Base-by-base conservation (phyloP, 2,888 invertebrate species). In the Lasioglossum lativentre region DNA sequence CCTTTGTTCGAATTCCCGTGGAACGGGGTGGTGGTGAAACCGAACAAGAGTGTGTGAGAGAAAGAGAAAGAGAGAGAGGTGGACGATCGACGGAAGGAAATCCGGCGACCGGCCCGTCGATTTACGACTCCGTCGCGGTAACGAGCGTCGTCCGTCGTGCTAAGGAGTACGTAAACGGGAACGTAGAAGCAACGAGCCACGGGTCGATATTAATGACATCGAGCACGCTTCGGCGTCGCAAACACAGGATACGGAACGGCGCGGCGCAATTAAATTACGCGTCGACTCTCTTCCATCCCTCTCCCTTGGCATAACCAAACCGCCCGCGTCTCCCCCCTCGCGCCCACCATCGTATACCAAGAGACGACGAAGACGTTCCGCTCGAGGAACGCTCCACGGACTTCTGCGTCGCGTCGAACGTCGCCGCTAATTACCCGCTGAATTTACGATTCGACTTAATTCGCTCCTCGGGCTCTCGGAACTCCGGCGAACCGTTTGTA, bases 161-260 rank as follows among this genome's bases (percentile, higher is more conserved):
- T 78, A 45, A 66, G 75, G 40, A 71, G 73, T 74, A 38, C 19
- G 75, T 74, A 86, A 84, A 74, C 71, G 63, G 71, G 52, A 74
- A 71, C 71, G 80, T 71, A 52, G 47, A 71, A 75, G 30, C 30
- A 59, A n/a, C 59, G 66, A 34, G 70, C 73, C 80, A 16, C 27
- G 38, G 85, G 74, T 86, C 86, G 86, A 86, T 86, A 75, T 77
- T 84, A 86, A 86, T 40, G 86, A 80, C 80, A 85, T 85, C 80
- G 83, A 59, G 59, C 84, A 63, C 52, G 68, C 56, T 68, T 83
- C 78, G 83, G 5, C 23, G 76, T 77, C 12, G 80, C 77, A 59
- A 77, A 70, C 74, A 45, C 47, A 56, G 72, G 38, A 66, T 63
- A 23, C 27, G n/a, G 52, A 84, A 75, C 76, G 63, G 63, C 23